Conservation (phyloP, 2,113 vertebrate genomes). For the Gallinago paraguaiae region DNA sequence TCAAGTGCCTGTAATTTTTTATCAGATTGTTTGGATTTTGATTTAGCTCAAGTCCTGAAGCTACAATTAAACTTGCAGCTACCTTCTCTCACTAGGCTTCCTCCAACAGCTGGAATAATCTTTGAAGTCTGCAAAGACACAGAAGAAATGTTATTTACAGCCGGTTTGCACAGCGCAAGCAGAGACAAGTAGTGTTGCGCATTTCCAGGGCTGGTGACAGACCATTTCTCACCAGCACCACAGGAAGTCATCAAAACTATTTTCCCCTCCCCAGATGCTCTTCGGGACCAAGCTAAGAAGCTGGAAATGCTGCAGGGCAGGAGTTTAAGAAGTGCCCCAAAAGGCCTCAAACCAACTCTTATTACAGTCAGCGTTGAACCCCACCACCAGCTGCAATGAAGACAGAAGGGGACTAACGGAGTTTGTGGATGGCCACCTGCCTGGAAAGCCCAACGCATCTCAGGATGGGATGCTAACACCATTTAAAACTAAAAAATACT, state of each 20-base stretch:
- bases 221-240: slow-evolving; percentile 37
- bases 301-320: neutral
- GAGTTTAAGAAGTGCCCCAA: neutral
- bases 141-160: slow-evolving; percentile 38
- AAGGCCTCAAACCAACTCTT: neutral
- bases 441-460: neutral
- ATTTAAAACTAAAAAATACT: neutral
- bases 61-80: slow-evolving; percentile 62
- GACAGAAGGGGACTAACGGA: neutral
- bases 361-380: neutral
- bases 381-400: neutral
- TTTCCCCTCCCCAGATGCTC: neutral
- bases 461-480: neutral
- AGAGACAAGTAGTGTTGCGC: slow-evolving; percentile 23
- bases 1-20: slow-evolving; percentile 39
- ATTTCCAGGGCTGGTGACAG: slow-evolving; percentile 4
- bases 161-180: neutral
- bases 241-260: slow-evolving; percentile 24
- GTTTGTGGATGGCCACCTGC: neutral
- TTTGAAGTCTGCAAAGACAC: slow-evolving; percentile 39
- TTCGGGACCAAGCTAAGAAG: neutral
- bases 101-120: slow-evolving; percentile 44
- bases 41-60: slow-evolving; percentile 55
- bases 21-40: slow-evolving; percentile 52
- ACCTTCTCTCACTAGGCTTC: slow-evolving; percentile 36